Percentiles rank a stretch among this genome's conserved stretches.
Conservation (phyloP, 2,888 invertebrate species). For the Archaeoteleia sp. region DNA sequence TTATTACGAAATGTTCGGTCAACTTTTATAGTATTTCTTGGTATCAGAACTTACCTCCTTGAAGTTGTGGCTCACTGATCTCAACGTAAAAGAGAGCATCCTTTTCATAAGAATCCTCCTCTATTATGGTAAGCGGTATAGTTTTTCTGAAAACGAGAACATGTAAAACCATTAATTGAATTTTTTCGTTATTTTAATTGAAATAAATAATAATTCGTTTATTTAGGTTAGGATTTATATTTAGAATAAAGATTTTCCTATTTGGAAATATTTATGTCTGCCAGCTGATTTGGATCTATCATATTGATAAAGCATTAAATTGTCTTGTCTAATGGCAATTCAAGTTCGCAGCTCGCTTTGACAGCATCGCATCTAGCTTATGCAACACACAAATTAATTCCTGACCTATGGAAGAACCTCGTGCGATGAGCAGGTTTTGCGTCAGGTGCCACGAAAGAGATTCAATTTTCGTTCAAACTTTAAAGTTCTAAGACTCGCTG, state of each 20-base stretch:
- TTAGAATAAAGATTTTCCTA: too few relatives aligned
- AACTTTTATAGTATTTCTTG: too few relatives aligned
- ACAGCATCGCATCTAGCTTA: not conserved
- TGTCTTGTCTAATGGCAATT: too few relatives aligned
- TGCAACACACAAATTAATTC: not conserved
- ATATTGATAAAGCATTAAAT: too few relatives aligned
- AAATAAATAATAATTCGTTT: slow-evolving; percentile 1
- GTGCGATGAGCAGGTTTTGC: not conserved
- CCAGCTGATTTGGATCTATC: too few relatives aligned
- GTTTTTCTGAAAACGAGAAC: slow-evolving; percentile 88
- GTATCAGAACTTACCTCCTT: slow-evolving; percentile 83
- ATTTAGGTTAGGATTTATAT: too few relatives aligned
- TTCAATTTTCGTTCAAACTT: slow-evolving; percentile 1
- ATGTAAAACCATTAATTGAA: slow-evolving; percentile 6
- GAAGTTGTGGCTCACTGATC: slow-evolving; percentile 90
- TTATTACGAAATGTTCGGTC: too few relatives aligned
- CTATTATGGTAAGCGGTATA: slow-evolving; percentile 90
- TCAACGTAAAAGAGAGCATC: slow-evolving; percentile 95
- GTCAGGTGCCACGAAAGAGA: not conserved
- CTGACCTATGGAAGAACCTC: not conserved
- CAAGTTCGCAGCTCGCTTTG: not conserved
- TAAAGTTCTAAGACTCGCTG: slow-evolving; percentile 1
- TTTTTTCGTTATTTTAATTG: not conserved
- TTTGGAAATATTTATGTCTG: too few relatives aligned
- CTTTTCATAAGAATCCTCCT: slow-evolving; percentile 99